Percentiles rank a stretch among this genome's conserved stretches.
phyloP scores from a whole-genome alignment of 2,113 vertebrate species.

The Centropristis striata region DNA sequence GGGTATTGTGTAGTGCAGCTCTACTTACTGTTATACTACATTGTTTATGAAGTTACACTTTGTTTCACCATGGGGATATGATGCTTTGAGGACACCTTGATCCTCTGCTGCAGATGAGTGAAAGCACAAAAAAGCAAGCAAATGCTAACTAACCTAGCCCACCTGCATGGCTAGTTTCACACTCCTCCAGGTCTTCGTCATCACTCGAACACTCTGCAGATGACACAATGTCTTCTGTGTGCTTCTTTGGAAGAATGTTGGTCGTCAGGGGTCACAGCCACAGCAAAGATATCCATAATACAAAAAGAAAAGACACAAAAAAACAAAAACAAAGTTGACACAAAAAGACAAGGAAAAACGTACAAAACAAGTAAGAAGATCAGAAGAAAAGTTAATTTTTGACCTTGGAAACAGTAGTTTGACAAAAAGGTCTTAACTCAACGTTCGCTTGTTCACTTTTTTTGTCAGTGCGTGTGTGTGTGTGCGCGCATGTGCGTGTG shows the following conservation, averaged over 20 bases:
- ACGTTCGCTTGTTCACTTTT: not conserved
- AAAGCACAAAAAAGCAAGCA: slow-evolving; percentile 90
- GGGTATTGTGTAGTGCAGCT: not conserved
- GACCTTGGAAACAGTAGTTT: slow-evolving; percentile 3
- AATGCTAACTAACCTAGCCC: slow-evolving; percentile 99
- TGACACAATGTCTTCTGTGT: slow-evolving; percentile 94
- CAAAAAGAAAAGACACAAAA: not conserved
- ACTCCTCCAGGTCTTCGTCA: slow-evolving; percentile 98
- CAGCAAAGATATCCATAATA: slow-evolving; percentile 30
- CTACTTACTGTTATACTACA: not conserved
- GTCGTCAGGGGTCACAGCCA: slow-evolving; percentile 23
- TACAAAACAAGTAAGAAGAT: slow-evolving; percentile 5
- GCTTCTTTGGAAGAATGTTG: slow-evolving; percentile 41
- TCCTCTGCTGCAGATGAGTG: slow-evolving; percentile 89
- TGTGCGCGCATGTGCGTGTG: too few relatives aligned
- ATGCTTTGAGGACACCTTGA: slow-evolving; percentile 87
- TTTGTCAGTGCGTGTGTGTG: not conserved
- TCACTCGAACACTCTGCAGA: slow-evolving; percentile 99
- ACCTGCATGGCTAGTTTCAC: slow-evolving; percentile 95
- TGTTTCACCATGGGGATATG: slow-evolving; percentile 91
- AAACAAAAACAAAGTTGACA: slow-evolving; percentile 20
- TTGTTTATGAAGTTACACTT: slow-evolving; percentile 82
- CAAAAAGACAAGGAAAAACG: slow-evolving; percentile 9
- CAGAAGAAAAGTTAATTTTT: not conserved
- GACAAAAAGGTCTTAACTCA: not conserved